Conservation (phyloP, 2,797 vertebrate species). For the Microctenopoma lineatum region DNA sequence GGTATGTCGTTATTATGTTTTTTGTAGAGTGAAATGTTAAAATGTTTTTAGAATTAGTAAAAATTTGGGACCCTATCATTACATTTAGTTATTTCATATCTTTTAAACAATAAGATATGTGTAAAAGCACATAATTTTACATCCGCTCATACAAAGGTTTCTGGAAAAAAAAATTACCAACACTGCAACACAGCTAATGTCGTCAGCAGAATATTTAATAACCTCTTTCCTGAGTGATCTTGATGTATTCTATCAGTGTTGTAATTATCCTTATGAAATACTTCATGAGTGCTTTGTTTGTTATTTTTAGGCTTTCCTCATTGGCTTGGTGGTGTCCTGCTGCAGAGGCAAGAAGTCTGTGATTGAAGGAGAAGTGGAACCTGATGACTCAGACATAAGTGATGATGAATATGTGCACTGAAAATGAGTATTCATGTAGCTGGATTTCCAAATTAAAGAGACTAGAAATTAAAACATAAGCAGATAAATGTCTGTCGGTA, state of each 20-base stretch:
- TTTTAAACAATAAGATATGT: conserved; percentile 12
- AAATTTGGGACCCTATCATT: background rate
- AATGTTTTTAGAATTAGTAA: background rate
- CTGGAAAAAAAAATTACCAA: conserved; percentile 42
- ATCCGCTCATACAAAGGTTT: conserved; percentile 20
- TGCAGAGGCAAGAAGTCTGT: conserved; percentile 98
- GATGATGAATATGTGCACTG: conserved; percentile 91
- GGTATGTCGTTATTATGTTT: background rate
- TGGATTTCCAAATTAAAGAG: conserved; percentile 36
- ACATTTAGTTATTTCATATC: background rate
- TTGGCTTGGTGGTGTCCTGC: conserved; percentile 94
- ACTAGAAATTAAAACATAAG: conserved; percentile 45
- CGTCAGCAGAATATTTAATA: conserved; percentile 41
- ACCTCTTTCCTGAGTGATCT: conserved; percentile 22
- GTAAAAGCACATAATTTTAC: conserved; percentile 31
- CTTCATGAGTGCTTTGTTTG: conserved; percentile 29
- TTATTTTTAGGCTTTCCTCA: conserved; percentile 88
- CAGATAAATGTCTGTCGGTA: conserved; percentile 35
- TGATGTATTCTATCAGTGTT: conserved; percentile 45
- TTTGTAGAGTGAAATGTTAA: background rate
- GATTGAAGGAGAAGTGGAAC: conserved; percentile 95
- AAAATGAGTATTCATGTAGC: conserved; percentile 31
- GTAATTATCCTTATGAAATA: conserved; percentile 31
- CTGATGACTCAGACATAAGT: conserved; percentile 95
- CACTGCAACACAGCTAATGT: conserved; percentile 38